Base-by-base conservation (phyloP, 2,888 invertebrate species). In the Smittia sp. region DNA sequence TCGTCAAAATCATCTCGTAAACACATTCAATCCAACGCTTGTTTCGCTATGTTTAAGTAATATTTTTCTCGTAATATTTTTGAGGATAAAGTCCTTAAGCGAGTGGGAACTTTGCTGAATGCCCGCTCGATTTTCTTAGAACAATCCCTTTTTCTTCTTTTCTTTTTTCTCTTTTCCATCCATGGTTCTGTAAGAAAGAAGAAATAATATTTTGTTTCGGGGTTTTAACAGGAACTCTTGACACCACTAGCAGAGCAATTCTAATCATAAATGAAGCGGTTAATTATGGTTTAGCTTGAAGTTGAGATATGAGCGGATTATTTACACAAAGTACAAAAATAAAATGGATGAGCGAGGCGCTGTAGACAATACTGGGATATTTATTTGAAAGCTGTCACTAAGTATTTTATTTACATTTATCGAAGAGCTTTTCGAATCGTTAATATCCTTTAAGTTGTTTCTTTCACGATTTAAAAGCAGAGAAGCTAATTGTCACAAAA, bases 61-160 rank as follows among this genome's bases (percentile, higher is more conserved):
- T 46, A 11, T 46, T n/a, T 46, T 46, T 46, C n/a, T 46, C 15
- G 46, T 46, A 6, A 13, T 46, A 15, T 6, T 46, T 46, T 46
- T 46, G 46, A 46, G 32, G 32, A 32, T 32, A 32, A 32, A 6
- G 3, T 32, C 32, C 32, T 32, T 32, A 6, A 32, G 32, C 32
- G 32, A 32, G 9, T 32, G 32, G 32, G 32, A 32, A 32, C 3
- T 32, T n/a, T 9, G 32, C 32, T 32, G n/a, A n/a, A n/a, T n/a
- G n/a, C 9, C 9, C 32, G 32, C 9, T 32, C 4, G 32, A 9
- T 32, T 32, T 32, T 39, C 62, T 87, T 91, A 93, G 85, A 94
- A 93, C 84, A 93, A 88, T 82, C 93, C 92, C 86, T 93, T 93
- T 87, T 91, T 91, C 88, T 93, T 93, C 87, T 92, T 92, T 81